Base-by-base conservation (phyloP, 2,113 vertebrate species). In the Himantopus leucocephalus region DNA sequence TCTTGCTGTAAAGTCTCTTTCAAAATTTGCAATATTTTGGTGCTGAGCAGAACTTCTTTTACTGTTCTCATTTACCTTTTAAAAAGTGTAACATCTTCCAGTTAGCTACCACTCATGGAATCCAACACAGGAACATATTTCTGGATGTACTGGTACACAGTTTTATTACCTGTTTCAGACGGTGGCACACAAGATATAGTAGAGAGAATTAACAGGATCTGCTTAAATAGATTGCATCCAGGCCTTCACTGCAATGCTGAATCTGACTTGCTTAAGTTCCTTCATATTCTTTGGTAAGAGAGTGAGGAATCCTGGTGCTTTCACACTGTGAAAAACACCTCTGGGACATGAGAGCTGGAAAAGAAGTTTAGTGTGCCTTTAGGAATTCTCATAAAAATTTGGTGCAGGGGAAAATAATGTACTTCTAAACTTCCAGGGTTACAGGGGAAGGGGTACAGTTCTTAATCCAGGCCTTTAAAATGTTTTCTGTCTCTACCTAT, bases 401-500 rank as follows among this genome's bases (percentile, higher is more conserved):
- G 18, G 10, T 59, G 9, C 7, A 32, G 10, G 10, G 8, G 2
- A 3, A 6, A 68, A 79, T 24, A 82, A 43, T n/a, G 9, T 7
- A 26, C 0, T 1, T 53, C 24, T 77, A 32, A 85, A 67, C 4
- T 62, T 85, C 14, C 22, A 75, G 35, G 35, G 35, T 35, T 35
- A 35, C 35, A 35, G 35, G 35, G 35, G 35, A 35, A 32, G 6
- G 10, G 4, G 4, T 39, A 4, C 16, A 39, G 12, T 10, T 58
- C 24, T 78, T 67, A 66, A 55, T 58, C 7, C 30, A 88, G 47
- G 14, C 78, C 59, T 48, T 30, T 35, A 32, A 59, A 91, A 59
- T 5, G 1, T n/a, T 76, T 79, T 64, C 3, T 20, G 3, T 71
- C 6, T 68, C 14, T 63, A 10, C 1, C 0, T 41, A 8, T 58